Conservation (phyloP, 2,797 vertebrate species). For the Telmatherina bonti region DNA sequence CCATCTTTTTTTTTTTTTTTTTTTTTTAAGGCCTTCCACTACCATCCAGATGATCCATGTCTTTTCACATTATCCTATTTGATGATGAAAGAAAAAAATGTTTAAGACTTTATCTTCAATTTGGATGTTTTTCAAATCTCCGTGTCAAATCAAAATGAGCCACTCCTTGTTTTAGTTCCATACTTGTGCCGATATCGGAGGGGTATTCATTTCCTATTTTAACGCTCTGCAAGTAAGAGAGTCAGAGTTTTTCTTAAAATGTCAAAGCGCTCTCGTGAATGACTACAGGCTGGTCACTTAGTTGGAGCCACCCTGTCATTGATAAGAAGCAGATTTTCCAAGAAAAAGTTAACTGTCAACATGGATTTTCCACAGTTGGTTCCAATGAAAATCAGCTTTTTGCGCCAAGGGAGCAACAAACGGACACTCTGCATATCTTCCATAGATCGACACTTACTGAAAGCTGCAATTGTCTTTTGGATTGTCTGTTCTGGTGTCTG, state of each 20-base stretch:
- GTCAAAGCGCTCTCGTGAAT: neutral
- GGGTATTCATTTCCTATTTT: neutral
- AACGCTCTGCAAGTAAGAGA: neutral
- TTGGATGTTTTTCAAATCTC: neutral
- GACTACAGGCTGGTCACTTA: neutral
- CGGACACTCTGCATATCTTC: conserved; percentile 16
- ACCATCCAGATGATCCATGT: neutral
- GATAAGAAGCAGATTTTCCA: neutral
- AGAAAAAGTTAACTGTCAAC: neutral
- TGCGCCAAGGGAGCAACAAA: neutral
- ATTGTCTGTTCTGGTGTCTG: conserved; percentile 8
- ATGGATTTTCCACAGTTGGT: neutral
- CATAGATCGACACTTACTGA: neutral
- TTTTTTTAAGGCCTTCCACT: no score
- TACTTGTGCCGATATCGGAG: neutral
- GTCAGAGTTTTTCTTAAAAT: neutral
- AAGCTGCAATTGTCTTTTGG: neutral
- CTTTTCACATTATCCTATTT: neutral
- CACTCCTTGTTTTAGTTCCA: neutral
- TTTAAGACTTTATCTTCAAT: no score
- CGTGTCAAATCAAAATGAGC: neutral
- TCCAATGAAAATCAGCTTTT: neutral
- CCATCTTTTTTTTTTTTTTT: no score
- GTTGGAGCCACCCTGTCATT: neutral
- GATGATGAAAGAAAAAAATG: no score